A percentile compares a stretch with the other conserved stretches of the same genome.
Conservation (phyloP, 2,888 invertebrate species). For the Tetrapedia diversipes region DNA sequence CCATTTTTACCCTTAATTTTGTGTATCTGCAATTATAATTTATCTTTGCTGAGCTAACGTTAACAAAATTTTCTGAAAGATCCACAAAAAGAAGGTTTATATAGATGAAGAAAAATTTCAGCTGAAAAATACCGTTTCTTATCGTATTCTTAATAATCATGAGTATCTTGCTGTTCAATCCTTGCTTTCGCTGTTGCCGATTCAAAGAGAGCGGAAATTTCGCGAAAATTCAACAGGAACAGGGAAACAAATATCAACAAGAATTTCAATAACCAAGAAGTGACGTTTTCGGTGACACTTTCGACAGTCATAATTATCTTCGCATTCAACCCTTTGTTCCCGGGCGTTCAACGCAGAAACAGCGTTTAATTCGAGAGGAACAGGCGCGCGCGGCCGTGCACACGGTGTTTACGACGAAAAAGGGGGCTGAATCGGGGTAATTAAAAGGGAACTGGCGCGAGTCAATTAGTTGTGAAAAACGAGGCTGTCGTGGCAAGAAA, state of each 20-base stretch:
- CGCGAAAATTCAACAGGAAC: background rate
- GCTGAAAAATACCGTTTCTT: background rate
- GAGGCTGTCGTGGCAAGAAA: background rate
- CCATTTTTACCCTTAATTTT: too few species aligned
- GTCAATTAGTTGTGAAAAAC: slow-evolving; percentile 34
- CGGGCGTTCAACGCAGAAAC: background rate
- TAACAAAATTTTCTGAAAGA: too few species aligned
- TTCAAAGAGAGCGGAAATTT: too few species aligned
- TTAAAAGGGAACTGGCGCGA: slow-evolving; percentile 24
- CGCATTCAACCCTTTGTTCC: background rate
- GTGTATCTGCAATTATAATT: too few species aligned
- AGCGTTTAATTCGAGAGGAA: slow-evolving; percentile 13
- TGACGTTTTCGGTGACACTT: background rate
- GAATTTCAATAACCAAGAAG: too few species aligned
- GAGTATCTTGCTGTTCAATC: background rate
- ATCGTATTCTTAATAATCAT: background rate
- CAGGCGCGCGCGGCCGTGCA: background rate
- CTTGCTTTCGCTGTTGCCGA: too few species aligned
- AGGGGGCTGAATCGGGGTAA: slow-evolving; percentile 11
- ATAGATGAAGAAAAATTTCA: too few species aligned
- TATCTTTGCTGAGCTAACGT: too few species aligned
- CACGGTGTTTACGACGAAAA: slow-evolving; percentile 27
- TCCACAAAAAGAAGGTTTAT: too few species aligned
- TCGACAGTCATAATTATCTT: background rate
- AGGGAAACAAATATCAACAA: too few species aligned